A percentile compares a stretch with the other conserved stretches of the same genome.
Conservation (phyloP, 1,140 invertebrate genomes). For the Pantala flavescens region DNA sequence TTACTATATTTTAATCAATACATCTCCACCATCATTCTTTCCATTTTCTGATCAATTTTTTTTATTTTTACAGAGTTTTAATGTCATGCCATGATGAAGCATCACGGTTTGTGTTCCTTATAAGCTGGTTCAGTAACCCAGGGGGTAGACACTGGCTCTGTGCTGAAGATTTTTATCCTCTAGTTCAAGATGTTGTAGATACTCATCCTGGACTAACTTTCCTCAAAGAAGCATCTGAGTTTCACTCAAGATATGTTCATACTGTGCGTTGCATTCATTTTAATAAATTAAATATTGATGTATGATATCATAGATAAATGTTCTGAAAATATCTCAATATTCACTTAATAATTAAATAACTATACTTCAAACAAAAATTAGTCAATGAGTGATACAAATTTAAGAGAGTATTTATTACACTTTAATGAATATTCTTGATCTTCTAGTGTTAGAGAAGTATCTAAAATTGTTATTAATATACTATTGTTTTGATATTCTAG, state of each 20-base stretch:
- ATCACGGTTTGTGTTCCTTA: constrained; percentile 78
- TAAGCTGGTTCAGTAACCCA: constrained; percentile 53
- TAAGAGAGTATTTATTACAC: constrained; percentile 6
- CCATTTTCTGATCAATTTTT: not conserved
- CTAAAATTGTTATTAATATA: not conserved
- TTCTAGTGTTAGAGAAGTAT: not conserved
- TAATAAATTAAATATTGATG: too few species aligned
- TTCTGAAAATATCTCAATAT: not conserved
- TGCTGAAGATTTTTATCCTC: constrained; percentile 80
- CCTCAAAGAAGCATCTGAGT: constrained; percentile 93
- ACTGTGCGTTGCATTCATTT: constrained; percentile 53
- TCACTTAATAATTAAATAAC: too few species aligned
- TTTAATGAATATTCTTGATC: constrained; percentile 20
- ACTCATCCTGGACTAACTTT: constrained; percentile 97
- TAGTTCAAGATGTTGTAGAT: constrained; percentile 96
- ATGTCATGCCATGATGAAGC: constrained; percentile 69
- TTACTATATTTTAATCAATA: too few species aligned
- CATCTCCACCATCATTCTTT: too few species aligned
- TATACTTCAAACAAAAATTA: too few species aligned
- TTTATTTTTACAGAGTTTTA: not conserved
- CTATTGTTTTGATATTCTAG: constrained; percentile 38
- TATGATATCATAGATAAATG: constrained; percentile 20
- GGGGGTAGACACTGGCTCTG: constrained; percentile 42
- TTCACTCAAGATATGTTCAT: constrained; percentile 96
- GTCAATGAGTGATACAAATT: too few species aligned